Conservation (phyloP, 2,113 vertebrate species). For the Bettongia penicillata region DNA sequence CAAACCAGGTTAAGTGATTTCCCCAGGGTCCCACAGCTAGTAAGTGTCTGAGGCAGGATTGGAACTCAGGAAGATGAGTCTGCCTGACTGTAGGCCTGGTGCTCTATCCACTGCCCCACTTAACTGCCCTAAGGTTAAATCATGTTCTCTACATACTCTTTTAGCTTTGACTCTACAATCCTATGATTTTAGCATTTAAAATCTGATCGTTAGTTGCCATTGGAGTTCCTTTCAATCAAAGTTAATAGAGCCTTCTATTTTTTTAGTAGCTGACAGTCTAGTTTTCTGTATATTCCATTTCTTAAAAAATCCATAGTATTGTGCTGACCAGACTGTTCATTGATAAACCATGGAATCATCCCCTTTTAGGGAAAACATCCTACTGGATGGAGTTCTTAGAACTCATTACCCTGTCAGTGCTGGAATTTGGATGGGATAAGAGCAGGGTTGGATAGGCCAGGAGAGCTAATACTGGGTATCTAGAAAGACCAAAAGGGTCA, state of each 20-base stretch:
- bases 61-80: background rate
- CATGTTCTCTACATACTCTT: too few species aligned
- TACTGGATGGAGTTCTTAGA: background rate
- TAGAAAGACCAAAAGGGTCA: background rate
- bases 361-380: background rate
- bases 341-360: background rate
- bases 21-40: background rate
- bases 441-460: background rate
- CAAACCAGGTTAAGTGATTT: background rate
- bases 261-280: background rate
- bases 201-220: background rate
- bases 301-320: conserved; percentile 3
- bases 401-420: background rate
- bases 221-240: conserved; percentile 36
- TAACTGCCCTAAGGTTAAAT: too few species aligned
- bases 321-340: background rate
- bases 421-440: background rate
- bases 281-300: background rate
- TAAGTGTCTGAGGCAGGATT: background rate
- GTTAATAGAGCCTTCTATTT: conserved; percentile 17
- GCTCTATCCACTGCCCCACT: background rate
- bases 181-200: background rate
- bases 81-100: too few species aligned
- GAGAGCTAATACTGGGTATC: background rate
- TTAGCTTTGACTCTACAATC: background rate